These are phyloP conservation scores for Sipha flava DNA, from an alignment of 1,140 invertebrate genomes.

Conservation along the genomic window DNA sequence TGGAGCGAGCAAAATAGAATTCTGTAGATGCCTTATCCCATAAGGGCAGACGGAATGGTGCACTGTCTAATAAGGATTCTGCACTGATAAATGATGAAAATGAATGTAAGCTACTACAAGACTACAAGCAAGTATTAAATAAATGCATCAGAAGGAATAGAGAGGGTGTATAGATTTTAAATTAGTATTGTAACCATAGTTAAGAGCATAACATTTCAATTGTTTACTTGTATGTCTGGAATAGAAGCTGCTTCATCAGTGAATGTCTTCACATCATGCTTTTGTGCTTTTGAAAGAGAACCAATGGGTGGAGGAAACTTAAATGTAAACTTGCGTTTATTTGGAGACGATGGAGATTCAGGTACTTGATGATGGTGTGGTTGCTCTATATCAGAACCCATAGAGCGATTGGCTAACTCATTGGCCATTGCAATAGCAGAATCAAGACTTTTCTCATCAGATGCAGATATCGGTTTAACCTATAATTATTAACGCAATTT, in stretches of 20 bases:
- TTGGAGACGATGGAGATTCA: slow-evolving; percentile 64
- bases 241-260: slow-evolving; percentile 82
- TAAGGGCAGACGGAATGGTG: slow-evolving; percentile 52
- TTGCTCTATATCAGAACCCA: slow-evolving; percentile 48
- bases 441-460: slow-evolving; percentile 86
- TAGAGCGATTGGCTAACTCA: slow-evolving; percentile 78
- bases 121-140: slow-evolving; percentile 37
- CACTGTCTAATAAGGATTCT: slow-evolving; percentile 43
- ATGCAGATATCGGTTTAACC: slow-evolving; percentile 89
- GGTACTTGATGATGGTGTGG: slow-evolving; percentile 50
- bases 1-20: slow-evolving; percentile 62
- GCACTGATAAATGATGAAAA: slow-evolving; percentile 45
- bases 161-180: neutral
- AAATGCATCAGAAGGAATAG: neutral
- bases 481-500: no score
- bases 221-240: slow-evolving; percentile 73
- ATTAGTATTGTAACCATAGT: neutral
- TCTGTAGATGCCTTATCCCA: slow-evolving; percentile 66
- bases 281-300: slow-evolving; percentile 49
- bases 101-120: slow-evolving; percentile 52
- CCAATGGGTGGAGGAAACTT: slow-evolving; percentile 57
- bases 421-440: slow-evolving; percentile 88
- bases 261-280: slow-evolving; percentile 69
- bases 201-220: neutral
- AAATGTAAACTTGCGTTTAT: slow-evolving; percentile 79